Evolutionary conservation across 2,888 invertebrate species (phyloP), one percentile per base, ranked within the genome.

Genomic region (Stramonita haemastoma): DNA sequence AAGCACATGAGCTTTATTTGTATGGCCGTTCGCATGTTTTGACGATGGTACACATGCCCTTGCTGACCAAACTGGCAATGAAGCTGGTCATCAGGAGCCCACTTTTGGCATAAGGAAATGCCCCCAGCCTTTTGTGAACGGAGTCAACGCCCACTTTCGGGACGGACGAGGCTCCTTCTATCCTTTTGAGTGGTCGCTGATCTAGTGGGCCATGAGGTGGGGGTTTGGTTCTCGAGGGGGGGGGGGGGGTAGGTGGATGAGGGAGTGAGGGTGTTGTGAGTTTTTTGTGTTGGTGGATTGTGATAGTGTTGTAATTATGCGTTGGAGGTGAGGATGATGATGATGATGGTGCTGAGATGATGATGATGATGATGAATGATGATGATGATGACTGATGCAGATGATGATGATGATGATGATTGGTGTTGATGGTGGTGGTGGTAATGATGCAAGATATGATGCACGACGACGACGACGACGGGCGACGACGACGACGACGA

Each of bases 121-220:
- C 90, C 91, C 34, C 93, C 93, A 89, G 94, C 94, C 0, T 93
- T 92, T 89, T 94, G 93, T n/a, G 93, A 92, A 93, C 89, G 93
- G 94, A 0, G 83, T 79, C 22, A 92, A 91, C 83, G 89, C 89
- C n/a, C 22, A 91, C 92, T 0, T 93, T 93, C 89, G 94, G 94
- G 93, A 93, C 87, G 93, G 93, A 0, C n/a, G 34, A 13, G 90
- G 85, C 22, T 56, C 22, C 0, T 73, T 46, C 19, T 73, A 86
- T 19, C 94, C 94, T 11, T 89, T 93, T 1, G 91, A n/a, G n/a
- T 91, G 0, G 90, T 89, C 84, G 56, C 92, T 13, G 93, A 93
- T 60, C 86, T 92, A 2, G 90, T 93, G 5, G 92, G 91, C 56
- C 94, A 94, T 77, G 94, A 94, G 89, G 91, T 93, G 32, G 90